A percentile compares a stretch with the other conserved stretches of the same genome.
Conservation (phyloP, 2,888 invertebrate genomes). For the Cerastis leucographa region DNA sequence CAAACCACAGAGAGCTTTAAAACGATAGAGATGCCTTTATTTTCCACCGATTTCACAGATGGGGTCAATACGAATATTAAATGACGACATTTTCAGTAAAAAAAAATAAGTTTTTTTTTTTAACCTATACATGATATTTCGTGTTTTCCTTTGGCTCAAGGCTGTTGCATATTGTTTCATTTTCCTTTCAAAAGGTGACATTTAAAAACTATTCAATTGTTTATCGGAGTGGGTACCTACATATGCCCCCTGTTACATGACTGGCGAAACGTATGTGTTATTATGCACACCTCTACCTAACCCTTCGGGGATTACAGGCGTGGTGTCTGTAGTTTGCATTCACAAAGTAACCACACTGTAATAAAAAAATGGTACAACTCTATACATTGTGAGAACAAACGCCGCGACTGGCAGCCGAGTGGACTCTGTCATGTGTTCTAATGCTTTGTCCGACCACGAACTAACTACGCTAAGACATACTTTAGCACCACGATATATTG, state of each 20-base stretch:
- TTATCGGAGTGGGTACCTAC: too few species aligned
- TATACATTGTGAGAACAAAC: conserved; percentile 12
- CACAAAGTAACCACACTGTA: conserved; percentile 3
- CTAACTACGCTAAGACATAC: neutral
- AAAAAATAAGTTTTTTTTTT: neutral
- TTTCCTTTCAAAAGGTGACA: neutral
- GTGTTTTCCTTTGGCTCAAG: neutral
- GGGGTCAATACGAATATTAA: neutral
- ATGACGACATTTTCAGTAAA: too few species aligned
- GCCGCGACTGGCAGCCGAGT: neutral
- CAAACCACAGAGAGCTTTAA: conserved; percentile 1
- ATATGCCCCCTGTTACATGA: neutral
- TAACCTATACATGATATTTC: neutral
- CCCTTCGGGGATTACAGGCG: too few species aligned
- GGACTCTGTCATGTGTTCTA: conserved; percentile 11
- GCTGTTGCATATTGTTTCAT: neutral
- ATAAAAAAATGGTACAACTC: conserved; percentile 4
- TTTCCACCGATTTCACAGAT: neutral
- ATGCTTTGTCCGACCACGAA: conserved; percentile 1
- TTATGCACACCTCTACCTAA: neutral
- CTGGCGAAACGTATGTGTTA: neutral
- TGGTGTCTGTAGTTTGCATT: neutral
- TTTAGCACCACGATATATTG: conserved; percentile 40
- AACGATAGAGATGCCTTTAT: neutral
- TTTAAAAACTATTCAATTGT: neutral